Evolutionary conservation across 2,797 vertebrate species (phyloP), one percentile per base, ranked within the genome.

Genomic region (Echeneis naucrates): DNA sequence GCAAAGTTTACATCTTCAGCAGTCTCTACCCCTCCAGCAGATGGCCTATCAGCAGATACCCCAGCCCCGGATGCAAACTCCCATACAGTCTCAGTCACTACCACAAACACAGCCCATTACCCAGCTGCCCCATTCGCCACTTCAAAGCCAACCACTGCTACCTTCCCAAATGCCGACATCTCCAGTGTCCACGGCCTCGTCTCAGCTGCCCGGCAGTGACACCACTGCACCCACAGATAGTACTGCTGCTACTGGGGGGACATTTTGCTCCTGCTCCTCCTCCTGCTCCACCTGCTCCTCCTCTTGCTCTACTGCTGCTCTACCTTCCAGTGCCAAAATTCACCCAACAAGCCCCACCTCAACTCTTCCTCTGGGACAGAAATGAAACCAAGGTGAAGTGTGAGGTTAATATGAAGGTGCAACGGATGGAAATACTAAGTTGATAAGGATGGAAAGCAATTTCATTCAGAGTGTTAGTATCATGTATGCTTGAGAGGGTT

Each of bases 281-380:
- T 91, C 94, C 76, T 93, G 87, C 42, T 94, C 81, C 80, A 91
- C 89, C 60, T 91, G 84, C 78, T 92, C 90, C 64, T 86, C 93
- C 38, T 91, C 88, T 53, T 94, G 93, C 78, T 94, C 94, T 67
- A 82, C 92, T 75, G 95, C 96, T 82, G 93, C 94, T 92, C 84
- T 96, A 84, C 92, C 95, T 92, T 88, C 93, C 81, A 91, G 93
- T 95, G 94, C 94, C 93, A 95, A 94, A 94, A 93, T 92, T 87
- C 92, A 92, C 85, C 84, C 92, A 61, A 78, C 92, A 62, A 62
- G 90, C 81, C 90, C 91, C 66, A 90, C 90, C 84, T 93, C 94
- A 58, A 87, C 93, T 72, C 92, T 94, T 88, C 91, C 92, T 75
- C 84, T 94, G 88, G 93, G 92, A 93, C 92, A 93, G 82, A 92